Base-by-base conservation (phyloP, 2,797 vertebrate genomes). In the Dipus sagitta region DNA sequence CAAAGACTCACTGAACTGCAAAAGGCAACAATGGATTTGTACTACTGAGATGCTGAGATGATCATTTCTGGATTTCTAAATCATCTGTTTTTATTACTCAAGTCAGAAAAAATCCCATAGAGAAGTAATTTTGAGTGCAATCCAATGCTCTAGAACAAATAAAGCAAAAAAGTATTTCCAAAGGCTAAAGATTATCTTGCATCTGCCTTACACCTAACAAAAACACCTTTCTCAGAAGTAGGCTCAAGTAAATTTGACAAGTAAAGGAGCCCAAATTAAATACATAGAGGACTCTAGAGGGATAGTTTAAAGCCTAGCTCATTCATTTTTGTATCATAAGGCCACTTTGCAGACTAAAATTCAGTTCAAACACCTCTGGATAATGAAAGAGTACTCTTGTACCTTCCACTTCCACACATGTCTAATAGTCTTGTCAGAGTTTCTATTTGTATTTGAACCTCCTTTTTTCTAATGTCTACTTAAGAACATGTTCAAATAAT, bases 371-470 rank as follows among this genome's bases (percentile, higher is more conserved):
- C 42, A 87, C 6, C 30, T 84, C 15, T 85, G 62, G 23, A 13
- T 54, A 17, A 20, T 75, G 52, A 94, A 85, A 67, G 47, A 64
- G 15, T n/a, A 14, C 9, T 14, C 26, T 23, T 2, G 14, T 1
- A 85, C 42, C 10, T 78, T 94, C 12, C 34, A 74, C 6, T 14
- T 71, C 17, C 47, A 47, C 47, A 47, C 47, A 47, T 87, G 14
- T 89, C 72, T 85, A 87, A 67, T 54, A 87, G 60, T 81, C 79
- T 17, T 38, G 58, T 79, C 32, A 60, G 60, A 52, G 54, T 86
- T 96, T 58, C 77, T 87, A 77, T 84, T 91, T 47, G 23, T 70
- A 87, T 74, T 90, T 83, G 65, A 80, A 89, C 67, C 54, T 90
- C 54, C 2, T 32, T 85, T 58, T 62, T 83, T 86, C 52, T 87